Percentiles rank a stretch among this genome's conserved stretches.
Conservation (phyloP, 2,797 vertebrate species). For the Loriculus beryllinus region DNA sequence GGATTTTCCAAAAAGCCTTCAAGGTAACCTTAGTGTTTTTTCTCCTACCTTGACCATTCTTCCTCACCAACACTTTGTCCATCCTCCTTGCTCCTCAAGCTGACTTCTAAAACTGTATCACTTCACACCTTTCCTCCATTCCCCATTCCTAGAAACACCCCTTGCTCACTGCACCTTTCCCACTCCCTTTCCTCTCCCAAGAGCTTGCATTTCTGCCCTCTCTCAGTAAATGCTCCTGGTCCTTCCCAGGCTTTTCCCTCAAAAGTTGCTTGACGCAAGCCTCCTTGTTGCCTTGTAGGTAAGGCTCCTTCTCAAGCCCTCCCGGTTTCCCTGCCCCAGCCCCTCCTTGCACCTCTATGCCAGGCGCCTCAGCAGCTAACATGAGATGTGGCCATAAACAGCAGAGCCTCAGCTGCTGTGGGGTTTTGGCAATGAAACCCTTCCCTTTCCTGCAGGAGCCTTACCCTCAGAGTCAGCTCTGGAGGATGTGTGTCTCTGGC, state of each 20-base stretch:
- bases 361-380: not conserved
- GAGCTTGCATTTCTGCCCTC: not conserved
- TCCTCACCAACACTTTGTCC: accelerated
- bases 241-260: not conserved
- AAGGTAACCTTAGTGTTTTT: not conserved
- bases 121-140: not conserved
- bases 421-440: not conserved
- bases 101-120: accelerated
- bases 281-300: not conserved
- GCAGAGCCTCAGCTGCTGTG: not conserved
- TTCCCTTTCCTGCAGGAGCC: not conserved
- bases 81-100: not conserved
- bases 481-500: not conserved
- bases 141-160: not conserved
- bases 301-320: not conserved
- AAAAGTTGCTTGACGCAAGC: not conserved
- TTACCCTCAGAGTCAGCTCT: not conserved
- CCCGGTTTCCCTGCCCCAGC: accelerated
- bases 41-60: not conserved
- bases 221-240: not conserved
- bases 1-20: accelerated
- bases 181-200: not conserved
- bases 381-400: accelerated
- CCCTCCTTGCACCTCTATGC: accelerated
- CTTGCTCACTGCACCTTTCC: not conserved